phyloP scores from a whole-genome alignment of 2,113 vertebrate species.

The Chamaetylas fuelleborni region DNA sequence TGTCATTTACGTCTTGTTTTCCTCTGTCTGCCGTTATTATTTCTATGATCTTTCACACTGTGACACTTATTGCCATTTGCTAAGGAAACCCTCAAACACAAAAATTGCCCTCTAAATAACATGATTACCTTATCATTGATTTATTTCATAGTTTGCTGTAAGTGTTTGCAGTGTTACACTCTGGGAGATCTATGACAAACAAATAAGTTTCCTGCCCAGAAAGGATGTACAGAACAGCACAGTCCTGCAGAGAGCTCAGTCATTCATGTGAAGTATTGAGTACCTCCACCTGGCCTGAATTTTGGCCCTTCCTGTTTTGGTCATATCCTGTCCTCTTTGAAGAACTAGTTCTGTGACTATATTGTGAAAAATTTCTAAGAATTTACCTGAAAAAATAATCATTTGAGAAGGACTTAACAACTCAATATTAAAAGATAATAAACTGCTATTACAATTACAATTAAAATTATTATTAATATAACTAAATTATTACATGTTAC shows the following conservation, averaged over 20 bases:
- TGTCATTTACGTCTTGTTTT: not conserved
- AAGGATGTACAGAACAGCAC: not conserved
- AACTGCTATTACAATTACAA: not conserved
- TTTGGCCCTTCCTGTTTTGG: not conserved
- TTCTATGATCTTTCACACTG: conserved; percentile 16
- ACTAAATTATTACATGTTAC: not conserved
- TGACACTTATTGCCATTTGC: not conserved
- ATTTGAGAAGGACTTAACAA: not conserved
- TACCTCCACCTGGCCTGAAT: not conserved
- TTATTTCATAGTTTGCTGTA: conserved; percentile 14
- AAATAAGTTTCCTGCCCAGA: not conserved
- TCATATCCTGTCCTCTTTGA: not conserved
- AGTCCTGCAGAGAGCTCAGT: not conserved
- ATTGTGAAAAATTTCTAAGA: not conserved
- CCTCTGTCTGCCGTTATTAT: not conserved
- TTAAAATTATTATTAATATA: not conserved
- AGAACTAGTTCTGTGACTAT: not conserved
- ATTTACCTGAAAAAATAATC: not conserved
- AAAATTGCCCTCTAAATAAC: conserved; percentile 31
- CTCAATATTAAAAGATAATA: not conserved
- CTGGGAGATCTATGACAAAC: not conserved
- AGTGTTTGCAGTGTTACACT: not conserved
- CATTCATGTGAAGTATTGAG: not conserved
- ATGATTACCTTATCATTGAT: conserved; percentile 54
- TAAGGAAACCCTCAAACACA: conserved; percentile 20